These are phyloP conservation scores for Drosophila limbata DNA, from an alignment of 2,888 invertebrate species.

Conservation along the genomic window DNA sequence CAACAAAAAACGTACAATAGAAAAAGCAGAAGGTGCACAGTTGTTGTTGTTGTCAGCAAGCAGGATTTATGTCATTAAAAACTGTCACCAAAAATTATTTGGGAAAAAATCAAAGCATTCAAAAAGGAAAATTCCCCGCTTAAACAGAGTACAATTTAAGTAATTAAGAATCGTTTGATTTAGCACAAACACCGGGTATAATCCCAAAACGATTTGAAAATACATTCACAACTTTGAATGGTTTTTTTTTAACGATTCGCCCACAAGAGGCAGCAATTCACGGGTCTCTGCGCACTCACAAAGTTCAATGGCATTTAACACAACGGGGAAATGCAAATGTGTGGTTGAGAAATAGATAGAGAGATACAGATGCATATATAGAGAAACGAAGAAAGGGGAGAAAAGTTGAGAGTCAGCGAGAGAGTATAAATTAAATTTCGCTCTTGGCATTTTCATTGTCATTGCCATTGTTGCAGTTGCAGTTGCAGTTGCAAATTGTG, in stretches of 20 bases:
- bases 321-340: constrained; percentile 44
- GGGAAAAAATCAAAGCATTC: neutral
- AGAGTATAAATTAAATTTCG: constrained; percentile 26
- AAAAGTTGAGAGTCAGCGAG: constrained; percentile 5
- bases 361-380: constrained; percentile 11
- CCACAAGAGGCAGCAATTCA: constrained; percentile 28
- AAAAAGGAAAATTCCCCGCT: neutral
- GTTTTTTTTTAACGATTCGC: constrained; percentile 1
- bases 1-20: neutral
- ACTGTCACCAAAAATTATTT: constrained; percentile 10
- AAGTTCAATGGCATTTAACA: constrained; percentile 61
- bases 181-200: neutral
- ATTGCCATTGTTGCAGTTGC: constrained; percentile 32
- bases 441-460: constrained; percentile 47
- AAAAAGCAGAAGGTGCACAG: neutral
- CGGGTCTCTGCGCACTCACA: constrained; percentile 32
- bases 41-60: too few relatives aligned
- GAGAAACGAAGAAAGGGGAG: neutral
- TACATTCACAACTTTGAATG: constrained; percentile 18
- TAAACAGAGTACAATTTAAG: neutral
- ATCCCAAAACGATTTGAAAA: constrained; percentile 18
- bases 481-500: constrained; percentile 7
- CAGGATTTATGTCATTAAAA: constrained; percentile 9
- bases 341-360: constrained; percentile 41
- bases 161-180: neutral